Percentiles rank a stretch among this genome's conserved stretches.
Evolutionary conservation across 2,888 invertebrate species (phyloP).

Genomic region (Netelia inedita): DNA sequence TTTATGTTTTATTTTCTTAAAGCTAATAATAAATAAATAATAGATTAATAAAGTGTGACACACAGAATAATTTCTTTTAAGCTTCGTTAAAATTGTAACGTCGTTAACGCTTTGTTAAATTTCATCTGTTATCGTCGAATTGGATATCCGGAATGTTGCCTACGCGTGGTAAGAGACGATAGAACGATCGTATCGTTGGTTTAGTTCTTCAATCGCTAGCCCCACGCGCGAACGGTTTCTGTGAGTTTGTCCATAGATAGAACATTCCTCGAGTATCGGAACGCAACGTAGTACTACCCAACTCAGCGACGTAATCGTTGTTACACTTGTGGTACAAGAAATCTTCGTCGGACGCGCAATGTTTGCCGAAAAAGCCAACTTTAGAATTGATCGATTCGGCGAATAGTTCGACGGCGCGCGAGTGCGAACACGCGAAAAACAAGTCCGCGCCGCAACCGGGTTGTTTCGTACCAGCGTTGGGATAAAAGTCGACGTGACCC

Average conservation of each 20-base stretch:
- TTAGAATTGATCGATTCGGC: constrained; percentile 20
- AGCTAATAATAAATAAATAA: too few relatives aligned
- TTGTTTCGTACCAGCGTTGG: constrained; percentile 23
- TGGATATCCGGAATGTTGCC: too few relatives aligned
- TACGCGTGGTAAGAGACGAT: too few relatives aligned
- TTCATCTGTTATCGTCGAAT: too few relatives aligned
- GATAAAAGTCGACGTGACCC: constrained; percentile 40
- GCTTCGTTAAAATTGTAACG: too few relatives aligned
- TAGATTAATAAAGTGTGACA: too few relatives aligned
- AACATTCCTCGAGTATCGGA: neutral
- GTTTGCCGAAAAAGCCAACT: neutral
- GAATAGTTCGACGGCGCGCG: constrained; percentile 24
- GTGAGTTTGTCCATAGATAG: neutral
- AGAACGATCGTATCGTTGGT: neutral
- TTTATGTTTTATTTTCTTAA: too few relatives aligned
- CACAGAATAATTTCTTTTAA: too few relatives aligned
- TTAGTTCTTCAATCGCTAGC: neutral
- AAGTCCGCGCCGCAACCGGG: neutral
- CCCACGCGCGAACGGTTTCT: constrained; percentile 20
- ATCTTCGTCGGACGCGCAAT: neutral
- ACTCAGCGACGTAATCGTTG: neutral
- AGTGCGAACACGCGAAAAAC: constrained; percentile 25
- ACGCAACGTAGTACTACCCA: neutral
- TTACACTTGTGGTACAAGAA: neutral
- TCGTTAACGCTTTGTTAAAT: too few relatives aligned